Conservation (phyloP, 2,888 invertebrate species). For the Heliconius hortense region DNA sequence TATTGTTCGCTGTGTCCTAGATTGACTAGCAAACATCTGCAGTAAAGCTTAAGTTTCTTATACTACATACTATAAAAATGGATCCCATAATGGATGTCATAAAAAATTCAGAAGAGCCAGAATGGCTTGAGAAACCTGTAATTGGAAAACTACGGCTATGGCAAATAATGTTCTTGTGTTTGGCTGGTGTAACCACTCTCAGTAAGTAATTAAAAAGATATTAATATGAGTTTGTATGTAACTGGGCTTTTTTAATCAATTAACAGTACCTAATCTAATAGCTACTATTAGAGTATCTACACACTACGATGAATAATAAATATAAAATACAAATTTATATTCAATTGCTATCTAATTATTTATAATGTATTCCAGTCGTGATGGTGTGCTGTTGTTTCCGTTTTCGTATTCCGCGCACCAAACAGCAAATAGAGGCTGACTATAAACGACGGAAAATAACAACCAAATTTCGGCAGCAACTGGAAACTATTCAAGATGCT, state of each 20-base stretch:
- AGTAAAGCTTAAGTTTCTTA: neutral
- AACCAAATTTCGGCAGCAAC: conserved; percentile 89
- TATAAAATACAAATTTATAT: conserved; percentile 3
- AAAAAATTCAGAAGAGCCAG: conserved; percentile 78
- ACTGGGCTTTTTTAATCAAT: neutral
- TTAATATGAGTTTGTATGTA: neutral
- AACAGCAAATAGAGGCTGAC: conserved; percentile 97
- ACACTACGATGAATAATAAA: neutral
- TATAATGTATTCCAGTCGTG: conserved; percentile 82
- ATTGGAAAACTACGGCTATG: conserved; percentile 88
- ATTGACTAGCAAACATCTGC: conserved; percentile 29
- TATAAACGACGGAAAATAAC: conserved; percentile 92
- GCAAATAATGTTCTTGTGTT: conserved; percentile 89
- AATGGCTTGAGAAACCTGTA: conserved; percentile 88
- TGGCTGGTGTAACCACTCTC: conserved; percentile 83
- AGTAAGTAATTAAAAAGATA: conserved; percentile 73
- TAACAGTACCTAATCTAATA: neutral
- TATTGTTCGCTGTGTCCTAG: conserved; percentile 42
- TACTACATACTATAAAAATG: conserved; percentile 48
- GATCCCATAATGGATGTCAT: conserved; percentile 71
- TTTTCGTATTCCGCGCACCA: conserved; percentile 95
- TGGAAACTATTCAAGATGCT: conserved; percentile 90
- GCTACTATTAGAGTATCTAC: neutral
- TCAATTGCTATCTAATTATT: conserved; percentile 6
- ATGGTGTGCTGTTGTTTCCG: conserved; percentile 94